Base-by-base conservation (phyloP, 2,888 invertebrate species). In the Scelioninae gen. 2 region DNA sequence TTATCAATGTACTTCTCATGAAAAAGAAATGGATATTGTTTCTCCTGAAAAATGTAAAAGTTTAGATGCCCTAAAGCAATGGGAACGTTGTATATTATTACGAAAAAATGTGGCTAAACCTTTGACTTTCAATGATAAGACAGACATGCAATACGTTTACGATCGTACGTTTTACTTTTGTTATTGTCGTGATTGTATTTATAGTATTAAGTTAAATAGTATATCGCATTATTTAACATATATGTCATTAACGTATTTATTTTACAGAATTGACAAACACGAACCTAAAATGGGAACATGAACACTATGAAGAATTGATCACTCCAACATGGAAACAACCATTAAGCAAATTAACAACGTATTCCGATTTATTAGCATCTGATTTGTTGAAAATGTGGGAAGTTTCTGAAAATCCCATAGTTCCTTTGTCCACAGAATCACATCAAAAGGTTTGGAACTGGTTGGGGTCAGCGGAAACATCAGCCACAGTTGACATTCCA, bases 361-460 rank as follows among this genome's bases (percentile, higher is more conserved):
- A 83, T 28, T 67, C 79, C 11, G 86, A 86, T 74, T 73, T 85
- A 60, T 78, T 86, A 50, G 84, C 85, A 6, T 81, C 84, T 9
- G 84, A 83, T 65, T 77, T 86, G 33, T 75, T 85, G 61, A 76
- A 79, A 3, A 79, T 80, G 35, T 86, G 86, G 86, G 84, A 84
- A 52, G 69, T 85, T n/a, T 50, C 77, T 0, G 82, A 84, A n/a
- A 79, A 83, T 11, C 74, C 79, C 28, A 64, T 69, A n/a, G 69
- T 77, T 15, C 74, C 82, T 0, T 57, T 77, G 7, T 48, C 78
- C 1, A 53, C 80, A n/a, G 80, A 77, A 16, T 80, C 83, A 7
- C 80, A 81, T 75, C 77, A 84, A 16, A 85, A 85, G 75, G 85
- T 86, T 15, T 73, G 83, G 10, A 81, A 77, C 48, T 86, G 86